Conservation (phyloP, 2,888 invertebrate species). For the Ctenicera cuprea region DNA sequence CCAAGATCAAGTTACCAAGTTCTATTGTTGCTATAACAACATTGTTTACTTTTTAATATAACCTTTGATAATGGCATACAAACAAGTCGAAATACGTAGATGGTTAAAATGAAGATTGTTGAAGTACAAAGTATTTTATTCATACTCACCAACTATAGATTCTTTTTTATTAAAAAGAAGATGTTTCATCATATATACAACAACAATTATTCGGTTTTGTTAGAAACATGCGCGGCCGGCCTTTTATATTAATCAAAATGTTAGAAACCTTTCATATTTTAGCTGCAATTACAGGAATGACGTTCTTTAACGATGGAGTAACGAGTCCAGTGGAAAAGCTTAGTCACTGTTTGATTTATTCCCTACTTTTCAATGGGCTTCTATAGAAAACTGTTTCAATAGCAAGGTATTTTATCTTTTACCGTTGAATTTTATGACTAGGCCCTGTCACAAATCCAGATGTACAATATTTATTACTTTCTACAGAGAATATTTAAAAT, state of each 20-base stretch:
- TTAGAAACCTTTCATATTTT: constrained; percentile 42
- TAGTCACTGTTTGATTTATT: constrained; percentile 45
- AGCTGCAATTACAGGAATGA: constrained; percentile 34
- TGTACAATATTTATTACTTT: constrained; percentile 40
- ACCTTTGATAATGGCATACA: too few species aligned
- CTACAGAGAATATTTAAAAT: constrained; percentile 4
- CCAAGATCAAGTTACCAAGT: too few species aligned
- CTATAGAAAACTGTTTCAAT: constrained; percentile 47
- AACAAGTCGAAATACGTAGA: too few species aligned
- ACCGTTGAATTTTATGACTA: constrained; percentile 41
- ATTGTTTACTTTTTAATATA: too few species aligned
- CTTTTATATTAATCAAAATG: constrained; percentile 33
- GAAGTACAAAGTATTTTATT: too few species aligned
- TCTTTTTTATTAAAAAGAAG: too few species aligned
- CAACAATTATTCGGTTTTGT: too few species aligned
- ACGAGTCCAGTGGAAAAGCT: constrained; percentile 36
- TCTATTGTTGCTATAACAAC: too few species aligned
- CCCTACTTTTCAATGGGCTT: constrained; percentile 42
- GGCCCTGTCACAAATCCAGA: constrained; percentile 39
- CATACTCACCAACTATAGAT: too few species aligned
- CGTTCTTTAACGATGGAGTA: constrained; percentile 38
- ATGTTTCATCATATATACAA: too few species aligned
- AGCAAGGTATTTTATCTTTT: constrained; percentile 45
- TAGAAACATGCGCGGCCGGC: too few species aligned
- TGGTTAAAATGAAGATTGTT: too few species aligned